Base-by-base conservation (phyloP, 1,140 invertebrate species). In the Dryas iulia region DNA sequence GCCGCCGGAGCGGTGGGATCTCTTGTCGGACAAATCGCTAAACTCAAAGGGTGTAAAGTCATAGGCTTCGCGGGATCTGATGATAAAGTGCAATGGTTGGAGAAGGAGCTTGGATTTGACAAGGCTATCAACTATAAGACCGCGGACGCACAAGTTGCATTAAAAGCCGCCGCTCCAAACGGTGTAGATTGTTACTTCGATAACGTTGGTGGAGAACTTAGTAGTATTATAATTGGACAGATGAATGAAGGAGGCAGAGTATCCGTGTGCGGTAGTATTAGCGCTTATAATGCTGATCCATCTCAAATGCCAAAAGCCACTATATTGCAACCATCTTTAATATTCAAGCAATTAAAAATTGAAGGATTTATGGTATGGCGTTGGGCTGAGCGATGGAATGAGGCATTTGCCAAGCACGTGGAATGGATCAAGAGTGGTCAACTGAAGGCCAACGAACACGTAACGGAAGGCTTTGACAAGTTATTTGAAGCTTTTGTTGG, bases 51-150 rank as follows among this genome's bases (percentile, higher is more conserved):
- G 4, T 94, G 95, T 56, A 94, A 83, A 72, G 95, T 96, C 0
- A 95, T 97, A 69, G 96, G 95, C 1, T 95, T 96, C 77, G 94
- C 95, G 59, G 95, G 96, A n/a, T 77, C 93, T 1, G 94, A 96
- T 63, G 94, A 94, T 0, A 96, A 97, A 91, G 93, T 94, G 33
- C 82, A 94, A 70, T 96, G 94, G 95, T 78, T 96, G 0, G 93
- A 93, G 53, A 79, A 94, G 2, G 93, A 95, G 23, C 80, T 96
- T 1, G 94, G 94, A n/a, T 96, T 96, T 82, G 95, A 96, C 82
- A 83, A 91, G 71, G 95, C 93, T 1, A 94, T 95, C 66, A 96
- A 96, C 85, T 96, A 96, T 79, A 96, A 96, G 82, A 94, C 88
- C 0, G 88, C 87, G 7, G 81, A 95, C 66, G 65, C 96, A 14